phyloP scores from a whole-genome alignment of 2,888 invertebrate genomes.

The Drosophila lacicola region DNA sequence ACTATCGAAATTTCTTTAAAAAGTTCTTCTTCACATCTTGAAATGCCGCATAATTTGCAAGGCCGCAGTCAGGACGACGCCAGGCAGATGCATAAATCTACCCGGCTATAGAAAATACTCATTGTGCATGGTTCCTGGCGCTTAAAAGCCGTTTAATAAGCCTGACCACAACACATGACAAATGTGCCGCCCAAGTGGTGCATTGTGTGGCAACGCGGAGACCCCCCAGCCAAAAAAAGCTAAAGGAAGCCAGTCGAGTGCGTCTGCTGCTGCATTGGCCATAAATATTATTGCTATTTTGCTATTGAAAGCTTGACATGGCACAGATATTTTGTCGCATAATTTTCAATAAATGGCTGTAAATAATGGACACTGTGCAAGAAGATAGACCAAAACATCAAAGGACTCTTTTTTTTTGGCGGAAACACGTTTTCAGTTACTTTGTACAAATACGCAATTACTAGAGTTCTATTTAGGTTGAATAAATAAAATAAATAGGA shows the following conservation, averaged over 20 bases:
- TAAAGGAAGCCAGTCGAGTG: conserved; percentile 23
- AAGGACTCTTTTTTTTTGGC: not conserved
- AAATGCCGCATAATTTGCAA: conserved; percentile 58
- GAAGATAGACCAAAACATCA: not conserved
- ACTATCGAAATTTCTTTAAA: too few relatives aligned
- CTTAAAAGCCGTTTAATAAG: conserved; percentile 78
- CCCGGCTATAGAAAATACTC: conserved; percentile 54
- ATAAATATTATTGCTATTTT: conserved; percentile 54
- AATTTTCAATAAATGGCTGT: conserved; percentile 62
- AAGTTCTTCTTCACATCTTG: conserved; percentile 9
- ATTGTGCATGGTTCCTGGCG: conserved; percentile 53
- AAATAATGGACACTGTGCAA: conserved; percentile 17
- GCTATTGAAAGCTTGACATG: conserved; percentile 68
- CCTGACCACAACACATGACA: conserved; percentile 70
- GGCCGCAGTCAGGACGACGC: conserved; percentile 12
- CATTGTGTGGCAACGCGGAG: conserved; percentile 30
- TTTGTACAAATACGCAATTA: not conserved
- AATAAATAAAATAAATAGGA: not conserved
- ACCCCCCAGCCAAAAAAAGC: not conserved
- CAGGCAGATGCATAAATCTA: conserved; percentile 56
- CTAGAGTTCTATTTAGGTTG: conserved; percentile 2
- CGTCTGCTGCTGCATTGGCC: conserved; percentile 57
- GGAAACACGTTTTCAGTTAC: not conserved
- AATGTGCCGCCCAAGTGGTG: conserved; percentile 59
- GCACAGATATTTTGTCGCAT: conserved; percentile 74